Base-by-base conservation (phyloP, 2,888 invertebrate genomes). In the Himalopsyche kuldschensis region DNA sequence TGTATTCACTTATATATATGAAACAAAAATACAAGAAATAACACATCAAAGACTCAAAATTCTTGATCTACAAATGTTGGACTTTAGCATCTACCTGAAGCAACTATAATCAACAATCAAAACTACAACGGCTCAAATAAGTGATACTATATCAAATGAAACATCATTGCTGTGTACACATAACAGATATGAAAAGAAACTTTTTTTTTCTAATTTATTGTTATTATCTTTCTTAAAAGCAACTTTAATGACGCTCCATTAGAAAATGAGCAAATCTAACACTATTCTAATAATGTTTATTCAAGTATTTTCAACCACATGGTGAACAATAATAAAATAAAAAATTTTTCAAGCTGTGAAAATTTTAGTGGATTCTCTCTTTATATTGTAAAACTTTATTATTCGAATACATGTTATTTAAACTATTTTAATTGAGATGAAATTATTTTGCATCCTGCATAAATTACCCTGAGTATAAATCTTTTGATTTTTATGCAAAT, bases 21-120 rank as follows among this genome's bases (percentile, higher is more conserved):
- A 41, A 15, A 41, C 6, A 15, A 55, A 55, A 55, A 75, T 48
- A 35, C 30, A 75, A 41, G 17, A 75, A 78, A 79, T 75, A 55
- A 55, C 55, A 55, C 55, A 55, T 55, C 55, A 82, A 82, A 82
- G 82, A 82, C 82, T 82, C 79, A 79, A 82, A 78, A 78, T 30
- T 78, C 55, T 55, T 27, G 63, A 55, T 31, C 82, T 82, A 82
- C 82, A 30, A 77, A 77, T 77, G 27, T 77, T 78, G 77, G 41
- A 77, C 20, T 24, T 17, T 79, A 31, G 27, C 55, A 48, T 79
- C 79, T 82, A 35, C 30, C 46, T 79, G 82, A 79, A 75, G 41
- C 82, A 55, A 82, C 69, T 69, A 78, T 69, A 82, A 31, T 55
- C 63, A 31, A 78, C 78, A 82, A 8, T 81, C 47, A 76, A 75